A percentile compares a stretch with the other conserved stretches of the same genome.
These are phyloP conservation scores for Chitala chitala DNA, from an alignment of 2,113 vertebrate species.

Conservation along the genomic window DNA sequence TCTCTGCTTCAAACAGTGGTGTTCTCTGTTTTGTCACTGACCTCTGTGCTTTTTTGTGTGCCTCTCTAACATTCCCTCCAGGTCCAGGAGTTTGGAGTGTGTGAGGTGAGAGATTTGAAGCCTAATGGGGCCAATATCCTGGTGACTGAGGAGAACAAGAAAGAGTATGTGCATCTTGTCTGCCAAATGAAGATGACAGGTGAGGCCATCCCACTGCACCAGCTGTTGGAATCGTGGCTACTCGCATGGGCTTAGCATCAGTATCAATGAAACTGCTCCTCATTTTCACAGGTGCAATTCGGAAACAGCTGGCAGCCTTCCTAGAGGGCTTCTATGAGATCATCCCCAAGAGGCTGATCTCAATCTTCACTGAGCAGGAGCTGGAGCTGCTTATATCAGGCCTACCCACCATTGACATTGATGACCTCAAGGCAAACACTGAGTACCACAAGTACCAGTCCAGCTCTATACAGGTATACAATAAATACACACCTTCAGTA, in stretches of 20 bases:
- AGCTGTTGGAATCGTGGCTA: too few relatives aligned
- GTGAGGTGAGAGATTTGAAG: constrained; percentile 91
- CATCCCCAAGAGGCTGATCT: constrained; percentile 96
- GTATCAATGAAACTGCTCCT: not conserved
- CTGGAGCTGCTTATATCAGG: constrained; percentile 94
- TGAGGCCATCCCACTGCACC: constrained; percentile 52
- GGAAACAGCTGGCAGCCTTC: constrained; percentile 90
- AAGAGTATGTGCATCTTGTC: constrained; percentile 92
- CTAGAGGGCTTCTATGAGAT: constrained; percentile 97
- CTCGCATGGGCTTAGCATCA: too few relatives aligned
- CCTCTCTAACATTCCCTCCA: too few relatives aligned
- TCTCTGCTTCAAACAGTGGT: too few relatives aligned
- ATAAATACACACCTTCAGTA: too few relatives aligned
- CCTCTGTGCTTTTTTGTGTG: too few relatives aligned
- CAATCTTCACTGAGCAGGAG: constrained; percentile 97
- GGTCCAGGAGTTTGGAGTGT: constrained; percentile 94
- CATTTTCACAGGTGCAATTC: constrained; percentile 74
- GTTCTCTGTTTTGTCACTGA: too few relatives aligned
- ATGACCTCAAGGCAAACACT: constrained; percentile 94
- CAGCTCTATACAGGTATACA: constrained; percentile 95
- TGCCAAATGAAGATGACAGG: constrained; percentile 99
- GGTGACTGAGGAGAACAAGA: constrained; percentile 94
- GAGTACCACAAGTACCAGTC: constrained; percentile 98
- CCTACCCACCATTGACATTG: constrained; percentile 91
- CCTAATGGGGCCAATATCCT: constrained; percentile 90